These are phyloP conservation scores for Anguilla japonica DNA, from an alignment of 2,113 vertebrate genomes.

Conservation along the genomic window DNA sequence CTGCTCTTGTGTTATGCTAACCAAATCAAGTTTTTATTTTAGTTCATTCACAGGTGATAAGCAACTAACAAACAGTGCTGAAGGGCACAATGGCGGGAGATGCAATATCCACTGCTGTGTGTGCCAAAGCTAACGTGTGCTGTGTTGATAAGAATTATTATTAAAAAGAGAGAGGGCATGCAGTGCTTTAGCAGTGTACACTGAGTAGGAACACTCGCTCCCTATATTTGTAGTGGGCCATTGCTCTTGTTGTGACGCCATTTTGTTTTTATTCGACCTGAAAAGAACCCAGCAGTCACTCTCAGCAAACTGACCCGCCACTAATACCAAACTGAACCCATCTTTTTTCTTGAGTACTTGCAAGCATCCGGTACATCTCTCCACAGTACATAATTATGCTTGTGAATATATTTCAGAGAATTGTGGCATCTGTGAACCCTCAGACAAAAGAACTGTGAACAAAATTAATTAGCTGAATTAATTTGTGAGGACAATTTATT, in stretches of 20 bases:
- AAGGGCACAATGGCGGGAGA: neutral
- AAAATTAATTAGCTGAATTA: too few species aligned
- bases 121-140: neutral
- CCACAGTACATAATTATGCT: too few species aligned
- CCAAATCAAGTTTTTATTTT: too few species aligned
- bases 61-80: neutral
- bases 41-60: neutral
- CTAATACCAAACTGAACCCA: too few species aligned
- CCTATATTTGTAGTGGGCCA: neutral
- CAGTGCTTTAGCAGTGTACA: neutral
- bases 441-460: neutral
- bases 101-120: slow-evolving; percentile 14
- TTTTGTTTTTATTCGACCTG: neutral
- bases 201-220: neutral
- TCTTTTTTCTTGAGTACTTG: too few species aligned
- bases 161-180: neutral
- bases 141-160: neutral
- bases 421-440: neutral
- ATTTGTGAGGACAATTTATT: too few species aligned
- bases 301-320: neutral
- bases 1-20: neutral
- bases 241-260: neutral
- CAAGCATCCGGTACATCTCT: too few species aligned
- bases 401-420: neutral
- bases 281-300: neutral